Conservation (phyloP, 1,140 invertebrate species). For the Diplogasteroides magnus region DNA sequence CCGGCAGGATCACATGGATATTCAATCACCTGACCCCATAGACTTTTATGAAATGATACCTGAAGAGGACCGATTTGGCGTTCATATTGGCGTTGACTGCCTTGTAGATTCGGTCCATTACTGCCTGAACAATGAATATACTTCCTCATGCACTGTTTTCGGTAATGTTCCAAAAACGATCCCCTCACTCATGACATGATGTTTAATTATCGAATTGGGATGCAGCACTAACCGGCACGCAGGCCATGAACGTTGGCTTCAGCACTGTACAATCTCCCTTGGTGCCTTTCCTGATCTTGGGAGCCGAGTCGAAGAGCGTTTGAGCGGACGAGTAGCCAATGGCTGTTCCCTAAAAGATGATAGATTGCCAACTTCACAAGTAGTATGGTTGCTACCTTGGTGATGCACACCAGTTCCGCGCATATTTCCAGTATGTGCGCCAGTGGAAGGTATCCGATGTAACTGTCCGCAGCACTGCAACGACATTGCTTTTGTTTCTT, state of each 20-base stretch:
- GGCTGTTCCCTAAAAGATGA: too few species aligned
- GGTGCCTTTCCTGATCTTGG: slow-evolving; percentile 82
- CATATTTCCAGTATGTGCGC: slow-evolving; percentile 94
- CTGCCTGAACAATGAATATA: slow-evolving; percentile 35
- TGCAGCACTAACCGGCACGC: slow-evolving; percentile 80
- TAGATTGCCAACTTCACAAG: too few species aligned
- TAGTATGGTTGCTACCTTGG: slow-evolving; percentile 66
- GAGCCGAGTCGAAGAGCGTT: slow-evolving; percentile 86
- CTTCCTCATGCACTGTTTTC: neutral
- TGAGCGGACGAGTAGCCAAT: slow-evolving; percentile 93
- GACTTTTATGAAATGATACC: too few species aligned
- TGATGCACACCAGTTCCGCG: slow-evolving; percentile 57
- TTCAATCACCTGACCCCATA: too few species aligned
- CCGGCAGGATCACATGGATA: too few species aligned
- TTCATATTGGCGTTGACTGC: slow-evolving; percentile 55
- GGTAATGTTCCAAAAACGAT: too few species aligned
- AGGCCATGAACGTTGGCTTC: slow-evolving; percentile 86
- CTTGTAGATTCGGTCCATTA: slow-evolving; percentile 57
- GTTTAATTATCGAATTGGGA: too few species aligned
- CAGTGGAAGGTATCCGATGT: slow-evolving; percentile 88
- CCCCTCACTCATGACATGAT: too few species aligned
- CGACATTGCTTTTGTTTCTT: too few species aligned
- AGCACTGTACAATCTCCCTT: slow-evolving; percentile 80
- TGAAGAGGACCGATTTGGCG: slow-evolving; percentile 41
- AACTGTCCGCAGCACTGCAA: slow-evolving; percentile 69